phyloP scores from a whole-genome alignment of 2,797 vertebrate genomes.

The Malacoraja senta region DNA sequence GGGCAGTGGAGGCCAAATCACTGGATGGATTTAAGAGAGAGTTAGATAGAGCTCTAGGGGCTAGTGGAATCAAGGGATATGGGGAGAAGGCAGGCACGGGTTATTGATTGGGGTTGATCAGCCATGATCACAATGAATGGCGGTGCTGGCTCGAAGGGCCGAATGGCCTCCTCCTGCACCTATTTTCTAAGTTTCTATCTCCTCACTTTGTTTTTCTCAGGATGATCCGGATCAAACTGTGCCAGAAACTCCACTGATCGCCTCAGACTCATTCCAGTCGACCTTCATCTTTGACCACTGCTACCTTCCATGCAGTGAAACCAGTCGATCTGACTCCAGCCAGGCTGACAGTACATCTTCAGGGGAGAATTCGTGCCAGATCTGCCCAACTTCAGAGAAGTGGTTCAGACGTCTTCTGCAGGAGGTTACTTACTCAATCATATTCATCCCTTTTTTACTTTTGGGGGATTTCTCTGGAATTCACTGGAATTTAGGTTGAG shows the following conservation, averaged over 20 bases:
- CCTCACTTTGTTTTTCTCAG: constrained; percentile 9
- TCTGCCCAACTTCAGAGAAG: constrained; percentile 5
- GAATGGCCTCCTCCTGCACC: no score
- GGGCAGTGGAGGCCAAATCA: no score
- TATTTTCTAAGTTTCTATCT: background rate
- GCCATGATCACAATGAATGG: no score
- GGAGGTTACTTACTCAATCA: constrained; percentile 12
- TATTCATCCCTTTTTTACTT: background rate
- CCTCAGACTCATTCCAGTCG: constrained; percentile 39
- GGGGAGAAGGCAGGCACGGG: no score
- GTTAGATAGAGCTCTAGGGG: no score
- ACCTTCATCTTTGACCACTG: constrained; percentile 46
- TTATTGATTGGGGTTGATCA: no score
- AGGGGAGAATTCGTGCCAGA: constrained; percentile 31
- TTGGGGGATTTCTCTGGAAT: background rate
- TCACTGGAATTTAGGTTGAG: no score
- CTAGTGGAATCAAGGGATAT: no score
- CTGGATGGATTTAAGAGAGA: no score
- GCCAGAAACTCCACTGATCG: background rate
- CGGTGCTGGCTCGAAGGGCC: no score
- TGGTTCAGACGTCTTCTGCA: constrained; percentile 28
- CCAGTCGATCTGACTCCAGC: constrained; percentile 26
- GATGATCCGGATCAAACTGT: background rate
- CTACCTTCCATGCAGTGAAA: constrained; percentile 46
- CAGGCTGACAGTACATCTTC: constrained; percentile 7